Conservation (phyloP, 1,140 invertebrate genomes). For the Drosophila suzukii region DNA sequence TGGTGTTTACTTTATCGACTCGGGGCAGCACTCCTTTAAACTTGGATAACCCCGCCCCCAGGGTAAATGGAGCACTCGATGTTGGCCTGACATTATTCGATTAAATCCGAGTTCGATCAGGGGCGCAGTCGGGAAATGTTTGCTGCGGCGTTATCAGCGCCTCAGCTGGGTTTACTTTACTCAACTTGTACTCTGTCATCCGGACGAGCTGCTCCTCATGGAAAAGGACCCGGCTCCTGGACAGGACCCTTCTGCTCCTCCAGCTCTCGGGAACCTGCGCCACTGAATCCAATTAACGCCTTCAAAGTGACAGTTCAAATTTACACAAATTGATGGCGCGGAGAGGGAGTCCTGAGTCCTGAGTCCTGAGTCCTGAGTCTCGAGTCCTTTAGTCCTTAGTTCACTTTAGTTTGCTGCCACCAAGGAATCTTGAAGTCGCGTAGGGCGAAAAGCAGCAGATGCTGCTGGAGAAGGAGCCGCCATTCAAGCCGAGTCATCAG, state of each 20-base stretch:
- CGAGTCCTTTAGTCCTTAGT: background rate
- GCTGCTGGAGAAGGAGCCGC: background rate
- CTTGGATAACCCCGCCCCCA: background rate
- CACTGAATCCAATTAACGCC: constrained; percentile 81
- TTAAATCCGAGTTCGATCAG: constrained; percentile 39
- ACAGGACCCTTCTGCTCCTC: background rate
- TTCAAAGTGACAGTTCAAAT: constrained; percentile 82
- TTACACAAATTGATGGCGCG: constrained; percentile 74
- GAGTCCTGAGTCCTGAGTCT: background rate
- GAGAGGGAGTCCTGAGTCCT: background rate
- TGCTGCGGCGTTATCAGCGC: constrained; percentile 18
- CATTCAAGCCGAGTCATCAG: constrained; percentile 64
- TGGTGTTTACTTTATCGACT: background rate
- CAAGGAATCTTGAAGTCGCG: background rate
- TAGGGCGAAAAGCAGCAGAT: background rate
- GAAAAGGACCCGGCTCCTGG: constrained; percentile 6
- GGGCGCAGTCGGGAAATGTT: constrained; percentile 21
- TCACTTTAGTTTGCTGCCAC: constrained; percentile 29
- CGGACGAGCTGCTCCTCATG: constrained; percentile 1
- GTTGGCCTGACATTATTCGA: constrained; percentile 38
- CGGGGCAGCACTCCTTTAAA: background rate
- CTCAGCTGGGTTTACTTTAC: constrained; percentile 22
- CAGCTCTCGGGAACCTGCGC: constrained; percentile 20
- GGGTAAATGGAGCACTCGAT: constrained; percentile 10
- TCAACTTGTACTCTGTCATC: constrained; percentile 1